phyloP scores from a whole-genome alignment of 2,797 vertebrate species.

The Kryptolebias ocellatus region DNA sequence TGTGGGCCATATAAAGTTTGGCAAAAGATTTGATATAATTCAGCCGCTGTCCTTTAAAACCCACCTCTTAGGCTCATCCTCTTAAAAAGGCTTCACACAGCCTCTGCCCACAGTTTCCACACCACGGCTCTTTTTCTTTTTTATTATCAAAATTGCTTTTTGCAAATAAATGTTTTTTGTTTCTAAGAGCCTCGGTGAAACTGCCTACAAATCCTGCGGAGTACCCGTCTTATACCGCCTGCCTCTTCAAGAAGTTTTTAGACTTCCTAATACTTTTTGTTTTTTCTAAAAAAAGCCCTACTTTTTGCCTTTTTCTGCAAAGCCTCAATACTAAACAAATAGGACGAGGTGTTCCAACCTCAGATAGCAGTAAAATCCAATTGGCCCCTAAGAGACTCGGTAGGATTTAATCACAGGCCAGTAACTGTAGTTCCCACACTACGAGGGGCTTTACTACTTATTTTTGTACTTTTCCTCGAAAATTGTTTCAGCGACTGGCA shows the following conservation, averaged over 20 bases:
- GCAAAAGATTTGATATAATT: too few species aligned
- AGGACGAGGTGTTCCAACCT: constrained; percentile 16
- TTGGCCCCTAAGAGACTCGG: constrained; percentile 18
- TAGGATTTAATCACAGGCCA: constrained; percentile 39
- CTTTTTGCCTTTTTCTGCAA: constrained; percentile 5
- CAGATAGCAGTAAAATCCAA: constrained; percentile 29
- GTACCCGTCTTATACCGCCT: background rate
- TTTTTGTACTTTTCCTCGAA: constrained; percentile 51
- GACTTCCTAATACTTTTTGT: background rate
- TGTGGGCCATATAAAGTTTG: too few species aligned
- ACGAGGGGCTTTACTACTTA: constrained; percentile 30
- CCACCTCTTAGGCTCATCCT: too few species aligned
- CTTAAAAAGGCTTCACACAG: too few species aligned
- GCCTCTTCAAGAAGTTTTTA: background rate
- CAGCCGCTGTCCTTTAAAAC: too few species aligned
- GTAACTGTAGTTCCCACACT: constrained; percentile 20
- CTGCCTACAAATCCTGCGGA: background rate
- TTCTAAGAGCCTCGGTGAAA: background rate
- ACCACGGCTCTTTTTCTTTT: too few species aligned
- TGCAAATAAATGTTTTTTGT: too few species aligned
- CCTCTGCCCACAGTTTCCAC: too few species aligned
- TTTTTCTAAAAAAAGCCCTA: background rate
- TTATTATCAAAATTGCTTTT: too few species aligned
- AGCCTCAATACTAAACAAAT: constrained; percentile 27
- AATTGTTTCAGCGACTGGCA: constrained; percentile 63